Conservation (phyloP, 2,797 vertebrate species). For the Anguilla anguilla region DNA sequence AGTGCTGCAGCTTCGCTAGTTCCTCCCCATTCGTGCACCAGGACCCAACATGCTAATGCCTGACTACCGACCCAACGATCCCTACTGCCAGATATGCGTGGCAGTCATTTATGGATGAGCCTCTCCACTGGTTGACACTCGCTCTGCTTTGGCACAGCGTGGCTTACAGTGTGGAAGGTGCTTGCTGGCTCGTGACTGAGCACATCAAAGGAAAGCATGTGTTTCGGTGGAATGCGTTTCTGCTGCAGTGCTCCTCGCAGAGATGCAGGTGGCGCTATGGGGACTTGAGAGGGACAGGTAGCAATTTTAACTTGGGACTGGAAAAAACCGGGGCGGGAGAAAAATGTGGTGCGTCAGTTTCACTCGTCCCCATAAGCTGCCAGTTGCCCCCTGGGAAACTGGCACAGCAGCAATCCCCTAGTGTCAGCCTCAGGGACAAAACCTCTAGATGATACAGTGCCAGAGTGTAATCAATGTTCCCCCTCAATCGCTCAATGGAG, state of each 20-base stretch:
- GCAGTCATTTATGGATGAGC: background rate
- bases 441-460: background rate
- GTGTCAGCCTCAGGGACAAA: background rate
- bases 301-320: background rate
- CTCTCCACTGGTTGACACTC: background rate
- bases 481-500: background rate
- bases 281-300: no score
- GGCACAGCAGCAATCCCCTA: background rate
- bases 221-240: no score
- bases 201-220: background rate
- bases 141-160: background rate
- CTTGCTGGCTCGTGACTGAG: background rate
- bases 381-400: background rate
- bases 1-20: background rate
- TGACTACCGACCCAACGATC: background rate
- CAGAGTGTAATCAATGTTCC: background rate
- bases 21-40: background rate
- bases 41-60: background rate
- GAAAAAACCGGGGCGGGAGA: background rate
- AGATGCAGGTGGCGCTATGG: background rate
- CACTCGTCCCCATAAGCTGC: background rate
- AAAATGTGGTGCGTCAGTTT: background rate
- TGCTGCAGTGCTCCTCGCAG: background rate
- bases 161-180: background rate
- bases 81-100: background rate